Evolutionary conservation across 2,113 vertebrate genomes (phyloP), one percentile per base, ranked within the genome.

Genomic region (Rafetus swinhoei): DNA sequence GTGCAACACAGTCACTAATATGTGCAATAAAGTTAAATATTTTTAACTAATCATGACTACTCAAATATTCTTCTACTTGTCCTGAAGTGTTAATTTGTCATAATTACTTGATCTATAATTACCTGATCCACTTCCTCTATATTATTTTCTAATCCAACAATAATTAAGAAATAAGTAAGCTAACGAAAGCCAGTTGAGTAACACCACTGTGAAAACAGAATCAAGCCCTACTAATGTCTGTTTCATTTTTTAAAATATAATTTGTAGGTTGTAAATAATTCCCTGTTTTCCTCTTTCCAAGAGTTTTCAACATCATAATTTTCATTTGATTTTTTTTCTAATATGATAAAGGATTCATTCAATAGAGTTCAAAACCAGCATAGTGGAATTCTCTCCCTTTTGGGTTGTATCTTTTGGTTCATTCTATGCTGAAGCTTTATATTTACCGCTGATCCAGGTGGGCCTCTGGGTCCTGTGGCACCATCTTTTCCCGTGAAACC

Each of bases 401-500:
- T 80, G 59, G 79, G 50, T 89, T 39, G 84, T 5, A 0, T 85
- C 25, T 84, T 65, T 76, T 84, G 79, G 80, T 90, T 76, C 54
- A 77, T 29, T 79, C 4, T 56, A 35, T 32, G 93, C 6, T 45
- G 87, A 93, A 92, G 39, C 83, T 80, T n/a, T 69, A 65, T 90
- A 98, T 97, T 98, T 98, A 99, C 99, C 98, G 98, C 98, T 88
- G 98, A 98, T 74, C 99, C 99, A 27, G 98, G 97, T 7, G 99
- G 98, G 52, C 99, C 99, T 98, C 99, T 98, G 85, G 99, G 99
- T 97, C 99, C 99, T 53, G 98, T 93, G 5, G 98, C 88, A 90
- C 99, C 99, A 77, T 99, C 99, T 97, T 99, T 99, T 94, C 99
- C 99, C 95, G 97, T 98, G 92, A 99, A 99, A 69, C 99, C 99